phyloP scores from a whole-genome alignment of 2,888 invertebrate species.

The Fabriciana adippe region DNA sequence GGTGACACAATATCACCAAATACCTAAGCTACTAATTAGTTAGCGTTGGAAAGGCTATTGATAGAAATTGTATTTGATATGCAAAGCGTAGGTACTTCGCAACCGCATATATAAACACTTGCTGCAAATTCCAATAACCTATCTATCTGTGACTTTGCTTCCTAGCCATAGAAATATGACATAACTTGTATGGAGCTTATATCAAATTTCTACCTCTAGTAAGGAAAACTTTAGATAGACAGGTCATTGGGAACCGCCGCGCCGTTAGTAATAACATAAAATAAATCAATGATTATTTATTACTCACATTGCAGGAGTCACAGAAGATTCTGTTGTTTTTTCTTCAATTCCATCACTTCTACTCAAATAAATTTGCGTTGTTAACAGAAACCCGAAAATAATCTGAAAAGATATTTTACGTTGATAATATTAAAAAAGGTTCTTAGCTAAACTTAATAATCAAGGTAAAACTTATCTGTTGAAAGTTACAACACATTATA shows the following conservation, averaged over 20 bases:
- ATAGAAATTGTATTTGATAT: constrained; percentile 11
- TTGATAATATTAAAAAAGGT: neutral
- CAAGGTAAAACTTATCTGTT: neutral
- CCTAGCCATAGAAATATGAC: too few relatives aligned
- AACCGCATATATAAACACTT: neutral
- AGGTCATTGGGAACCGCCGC: too few relatives aligned
- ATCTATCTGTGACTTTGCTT: too few relatives aligned
- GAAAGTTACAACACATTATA: too few relatives aligned
- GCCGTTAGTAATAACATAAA: too few relatives aligned
- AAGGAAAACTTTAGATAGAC: too few relatives aligned
- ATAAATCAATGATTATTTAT: neutral
- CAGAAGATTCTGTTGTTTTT: neutral
- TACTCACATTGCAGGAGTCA: constrained; percentile 10
- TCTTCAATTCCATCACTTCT: neutral
- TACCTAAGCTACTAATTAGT: constrained; percentile 2
- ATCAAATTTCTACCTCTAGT: too few relatives aligned
- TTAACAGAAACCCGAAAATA: neutral
- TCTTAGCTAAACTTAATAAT: neutral
- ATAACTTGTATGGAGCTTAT: too few relatives aligned
- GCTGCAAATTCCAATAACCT: too few relatives aligned
- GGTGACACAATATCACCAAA: constrained; percentile 5
- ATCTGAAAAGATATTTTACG: constrained; percentile 13
- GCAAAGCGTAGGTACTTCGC: neutral
- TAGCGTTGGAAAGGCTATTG: neutral
- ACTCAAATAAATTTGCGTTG: neutral